Evolutionary conservation across 2,797 vertebrate genomes (phyloP).

Genomic region (Periparus ater): DNA sequence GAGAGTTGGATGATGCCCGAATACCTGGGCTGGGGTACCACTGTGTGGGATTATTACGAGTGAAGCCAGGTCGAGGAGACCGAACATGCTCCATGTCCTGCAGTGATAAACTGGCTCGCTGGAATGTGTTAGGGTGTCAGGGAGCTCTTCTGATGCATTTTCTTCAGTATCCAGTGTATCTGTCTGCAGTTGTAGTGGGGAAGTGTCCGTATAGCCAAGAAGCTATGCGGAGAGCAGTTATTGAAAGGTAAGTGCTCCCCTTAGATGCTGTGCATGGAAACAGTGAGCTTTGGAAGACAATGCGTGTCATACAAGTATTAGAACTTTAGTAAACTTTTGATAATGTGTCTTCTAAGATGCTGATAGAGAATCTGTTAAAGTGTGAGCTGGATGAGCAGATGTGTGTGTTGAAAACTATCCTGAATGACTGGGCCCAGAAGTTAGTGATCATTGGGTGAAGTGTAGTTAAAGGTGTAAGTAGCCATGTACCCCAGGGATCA

Average conservation of each 20-base stretch:
- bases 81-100: constrained; percentile 91
- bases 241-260: constrained; percentile 74
- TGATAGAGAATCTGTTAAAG: background rate
- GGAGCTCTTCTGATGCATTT: constrained; percentile 92
- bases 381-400: background rate
- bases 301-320: rapidly evolving
- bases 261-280: background rate
- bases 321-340: background rate
- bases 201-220: constrained; percentile 85
- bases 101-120: constrained; percentile 94
- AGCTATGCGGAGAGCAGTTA: constrained; percentile 85
- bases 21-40: constrained; percentile 83
- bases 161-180: constrained; percentile 86
- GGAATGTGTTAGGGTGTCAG: constrained; percentile 91
- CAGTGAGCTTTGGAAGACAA: background rate
- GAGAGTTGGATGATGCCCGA: constrained; percentile 76
- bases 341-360: background rate
- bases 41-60: constrained; percentile 81
- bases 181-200: constrained; percentile 85
- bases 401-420: background rate
- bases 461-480: background rate
- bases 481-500: background rate
- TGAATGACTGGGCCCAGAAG: background rate
- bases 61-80: constrained; percentile 93
- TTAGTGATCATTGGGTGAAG: background rate